These are phyloP conservation scores for Machaerirhynchus nigripectus DNA, from an alignment of 2,113 vertebrate species.

Conservation along the genomic window DNA sequence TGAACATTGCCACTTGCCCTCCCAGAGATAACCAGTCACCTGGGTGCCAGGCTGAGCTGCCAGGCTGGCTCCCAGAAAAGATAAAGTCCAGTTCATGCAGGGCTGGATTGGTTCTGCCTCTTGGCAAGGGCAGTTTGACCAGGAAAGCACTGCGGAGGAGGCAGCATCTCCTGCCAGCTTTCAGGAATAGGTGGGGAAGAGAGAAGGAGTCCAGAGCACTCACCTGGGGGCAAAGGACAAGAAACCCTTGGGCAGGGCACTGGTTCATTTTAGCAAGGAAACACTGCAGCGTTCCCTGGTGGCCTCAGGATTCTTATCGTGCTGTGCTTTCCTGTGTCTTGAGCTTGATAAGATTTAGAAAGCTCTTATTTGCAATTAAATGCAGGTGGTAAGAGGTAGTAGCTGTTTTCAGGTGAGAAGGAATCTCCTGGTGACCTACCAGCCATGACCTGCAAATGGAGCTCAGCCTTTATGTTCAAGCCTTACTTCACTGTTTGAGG, in stretches of 20 bases:
- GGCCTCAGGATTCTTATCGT: not conserved
- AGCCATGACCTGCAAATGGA: not conserved
- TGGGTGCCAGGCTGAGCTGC: not conserved
- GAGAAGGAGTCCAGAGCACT: not conserved
- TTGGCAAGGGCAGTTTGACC: not conserved
- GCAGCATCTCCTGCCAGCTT: not conserved
- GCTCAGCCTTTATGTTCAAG: fast-evolving
- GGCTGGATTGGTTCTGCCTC: not conserved
- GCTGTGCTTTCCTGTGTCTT: not conserved
- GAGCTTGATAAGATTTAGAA: not conserved
- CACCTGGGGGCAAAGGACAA: not conserved
- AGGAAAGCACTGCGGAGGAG: fast-evolving
- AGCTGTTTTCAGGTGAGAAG: not conserved
- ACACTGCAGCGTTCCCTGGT: fast-evolving
- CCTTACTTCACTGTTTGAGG: not conserved
- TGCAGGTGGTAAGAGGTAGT: not conserved
- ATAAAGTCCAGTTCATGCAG: not conserved
- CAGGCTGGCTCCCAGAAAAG: not conserved
- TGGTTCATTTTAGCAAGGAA: not conserved
- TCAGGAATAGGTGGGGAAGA: not conserved
- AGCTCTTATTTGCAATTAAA: not conserved
- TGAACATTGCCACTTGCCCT: not conserved
- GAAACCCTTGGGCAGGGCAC: not conserved
- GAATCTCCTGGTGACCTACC: not conserved
- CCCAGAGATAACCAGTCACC: not conserved